Evolutionary conservation across 1,140 invertebrate genomes (phyloP), one percentile per base, ranked within the genome.

Genomic region (Ips nitidus): DNA sequence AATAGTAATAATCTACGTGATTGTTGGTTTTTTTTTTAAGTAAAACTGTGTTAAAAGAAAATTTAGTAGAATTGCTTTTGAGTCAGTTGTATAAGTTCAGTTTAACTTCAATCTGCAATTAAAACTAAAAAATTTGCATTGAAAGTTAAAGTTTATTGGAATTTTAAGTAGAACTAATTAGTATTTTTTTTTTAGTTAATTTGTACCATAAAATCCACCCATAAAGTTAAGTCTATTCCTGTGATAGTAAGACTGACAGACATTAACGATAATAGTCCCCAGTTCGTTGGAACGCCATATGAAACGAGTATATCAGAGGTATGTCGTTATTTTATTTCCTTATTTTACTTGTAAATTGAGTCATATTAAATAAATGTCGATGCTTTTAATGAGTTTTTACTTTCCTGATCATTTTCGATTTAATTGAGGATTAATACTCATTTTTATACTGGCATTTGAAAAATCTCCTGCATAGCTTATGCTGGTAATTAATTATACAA

Each of bases 241-340:
- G 88, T 95, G 60, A 94, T 96, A 76, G 92, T 94, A 52, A 85
- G 93, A 79, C 89, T 95, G 64, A 92, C 91, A n/a, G 93, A 95
- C 81, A 88, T 94, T 76, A 96, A 96, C 78, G 93, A 96, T 80
- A 95, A 95, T 81, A 87, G 88, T 41, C 91, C 92, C 37, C 85
- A 87, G 74, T 94, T 94, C 82, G 83, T 90, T 73, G 90, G 90
- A 74, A 89, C 88, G 45, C 90, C 92, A 36, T 95, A 95, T 77
- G 88, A 91, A 80, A 88, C 91, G 41, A 90, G 86, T 53, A 89
- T 95, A 61, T 89, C 93, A n/a, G 93, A 96, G 88, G 93, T 95
- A 85, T 50, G 60, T 63, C 60, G 1, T 22, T 5, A 8, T 52
- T 22, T 22, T 22, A 22, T 22, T 84, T n/a, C 22, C 8, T 4